Conservation (phyloP, 2,797 vertebrate species). For the Coregonus sp. region DNA sequence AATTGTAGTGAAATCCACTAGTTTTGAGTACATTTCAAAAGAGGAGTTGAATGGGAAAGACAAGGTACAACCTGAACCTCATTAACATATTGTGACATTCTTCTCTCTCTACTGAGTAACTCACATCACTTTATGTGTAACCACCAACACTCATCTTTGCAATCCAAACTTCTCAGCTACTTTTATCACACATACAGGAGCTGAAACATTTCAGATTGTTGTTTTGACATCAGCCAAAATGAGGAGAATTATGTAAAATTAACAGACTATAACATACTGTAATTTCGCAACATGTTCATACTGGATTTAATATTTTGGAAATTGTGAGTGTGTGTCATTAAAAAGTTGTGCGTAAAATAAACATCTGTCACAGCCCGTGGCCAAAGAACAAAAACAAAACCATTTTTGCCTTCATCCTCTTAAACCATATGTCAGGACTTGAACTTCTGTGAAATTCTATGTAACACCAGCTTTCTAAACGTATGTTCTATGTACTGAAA, state of each 20-base stretch:
- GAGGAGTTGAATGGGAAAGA: conserved; percentile 7
- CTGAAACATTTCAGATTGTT: background rate
- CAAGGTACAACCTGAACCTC: background rate
- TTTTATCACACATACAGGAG: background rate
- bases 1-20: background rate
- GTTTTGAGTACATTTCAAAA: background rate
- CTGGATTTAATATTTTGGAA: conserved; percentile 34
- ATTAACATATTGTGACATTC: conserved; percentile 4
- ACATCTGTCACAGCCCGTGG: conserved; percentile 60
- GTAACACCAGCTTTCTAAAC: conserved; percentile 27
- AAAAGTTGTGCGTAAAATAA: conserved; percentile 34
- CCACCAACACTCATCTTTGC: background rate
- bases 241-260: conserved; percentile 1
- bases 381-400: conserved; percentile 42
- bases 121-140: background rate
- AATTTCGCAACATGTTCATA: conserved; percentile 31
- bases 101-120: conserved; percentile 29
- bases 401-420: conserved; percentile 25
- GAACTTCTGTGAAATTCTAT: background rate
- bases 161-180: background rate
- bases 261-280: background rate
- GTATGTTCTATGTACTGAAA: conserved; percentile 2
- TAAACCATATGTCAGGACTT: background rate
- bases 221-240: background rate
- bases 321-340: conserved; percentile 24